These are phyloP conservation scores for Conus betulinus DNA, from an alignment of 1,140 invertebrate genomes.

Conservation along the genomic window DNA sequence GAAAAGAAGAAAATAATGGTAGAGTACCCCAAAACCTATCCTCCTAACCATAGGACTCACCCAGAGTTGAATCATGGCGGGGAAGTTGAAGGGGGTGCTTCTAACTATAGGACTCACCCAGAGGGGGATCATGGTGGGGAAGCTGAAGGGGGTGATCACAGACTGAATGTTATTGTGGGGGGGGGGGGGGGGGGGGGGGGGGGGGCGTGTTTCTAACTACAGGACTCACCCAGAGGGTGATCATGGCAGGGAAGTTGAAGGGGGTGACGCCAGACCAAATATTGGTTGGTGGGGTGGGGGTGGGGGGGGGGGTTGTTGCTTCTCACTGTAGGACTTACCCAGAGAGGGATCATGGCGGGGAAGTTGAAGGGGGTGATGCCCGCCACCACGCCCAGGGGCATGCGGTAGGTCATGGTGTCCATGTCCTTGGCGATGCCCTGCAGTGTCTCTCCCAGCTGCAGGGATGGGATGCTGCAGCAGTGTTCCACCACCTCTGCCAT, in stretches of 20 bases:
- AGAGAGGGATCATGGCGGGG: conserved; percentile 97
- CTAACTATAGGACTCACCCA: conserved; percentile 87
- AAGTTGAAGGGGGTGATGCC: conserved; percentile 91
- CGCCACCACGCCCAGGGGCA: conserved; percentile 87
- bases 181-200: conserved; percentile 89
- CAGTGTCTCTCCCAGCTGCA: conserved; percentile 95
- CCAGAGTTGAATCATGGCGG: conserved; percentile 99
- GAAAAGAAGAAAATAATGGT: too few species aligned
- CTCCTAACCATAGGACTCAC: conserved; percentile 64
- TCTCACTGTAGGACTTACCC: conserved; percentile 78
- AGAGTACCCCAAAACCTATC: too few species aligned
- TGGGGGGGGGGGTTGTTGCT: conserved; percentile 95
- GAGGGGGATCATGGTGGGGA: conserved; percentile 99
- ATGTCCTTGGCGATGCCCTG: conserved; percentile 92
- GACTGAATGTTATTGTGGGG: too few species aligned
- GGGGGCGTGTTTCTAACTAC: conserved; percentile 76
- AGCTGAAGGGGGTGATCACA: conserved; percentile 87
- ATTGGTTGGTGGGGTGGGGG: conserved; percentile 98
- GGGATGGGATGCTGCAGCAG: conserved; percentile 92
- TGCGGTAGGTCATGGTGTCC: conserved; percentile 85
- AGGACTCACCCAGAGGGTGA: conserved; percentile 89
- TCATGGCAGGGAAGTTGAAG: conserved; percentile 96
- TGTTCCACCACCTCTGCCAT: conserved; percentile 93
- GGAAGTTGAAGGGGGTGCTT: conserved; percentile 86
- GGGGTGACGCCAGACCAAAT: too few species aligned